Evolutionary conservation across 2,888 invertebrate species (phyloP).

Genomic region (Glyphotaelius pellucidus): DNA sequence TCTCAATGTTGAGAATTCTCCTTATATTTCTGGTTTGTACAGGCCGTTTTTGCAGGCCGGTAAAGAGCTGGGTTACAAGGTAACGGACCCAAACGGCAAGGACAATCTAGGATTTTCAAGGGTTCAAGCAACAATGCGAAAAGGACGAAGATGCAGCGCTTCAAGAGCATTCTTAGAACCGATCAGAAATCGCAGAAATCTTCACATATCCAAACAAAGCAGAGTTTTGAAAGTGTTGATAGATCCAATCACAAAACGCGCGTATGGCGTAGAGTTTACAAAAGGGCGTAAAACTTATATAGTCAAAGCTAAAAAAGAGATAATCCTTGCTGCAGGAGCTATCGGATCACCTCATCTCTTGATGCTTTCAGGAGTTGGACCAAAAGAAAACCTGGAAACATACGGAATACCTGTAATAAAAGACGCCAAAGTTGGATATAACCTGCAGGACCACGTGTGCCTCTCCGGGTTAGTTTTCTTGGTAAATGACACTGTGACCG

Average conservation of each 20-base stretch:
- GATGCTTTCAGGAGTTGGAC: slow-evolving; percentile 91
- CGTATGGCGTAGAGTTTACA: slow-evolving; percentile 83
- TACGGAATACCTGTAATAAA: slow-evolving; percentile 80
- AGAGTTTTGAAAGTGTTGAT: slow-evolving; percentile 84
- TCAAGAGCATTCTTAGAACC: slow-evolving; percentile 88
- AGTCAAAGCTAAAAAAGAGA: slow-evolving; percentile 82
- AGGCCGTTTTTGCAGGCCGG: slow-evolving; percentile 83
- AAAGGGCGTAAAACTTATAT: slow-evolving; percentile 78
- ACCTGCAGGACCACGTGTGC: slow-evolving; percentile 89
- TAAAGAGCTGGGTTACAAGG: slow-evolving; percentile 82
- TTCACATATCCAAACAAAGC: slow-evolving; percentile 84
- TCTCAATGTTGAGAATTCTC: slow-evolving; percentile 82
- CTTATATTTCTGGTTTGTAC: slow-evolving; percentile 80
- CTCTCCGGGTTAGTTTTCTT: slow-evolving; percentile 85
- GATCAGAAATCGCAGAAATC: slow-evolving; percentile 80
- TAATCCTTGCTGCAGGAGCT: slow-evolving; percentile 88
- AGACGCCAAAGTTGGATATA: slow-evolving; percentile 87
- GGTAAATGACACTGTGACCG: slow-evolving; percentile 82
- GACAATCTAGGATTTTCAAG: slow-evolving; percentile 82
- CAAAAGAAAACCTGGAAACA: slow-evolving; percentile 78
- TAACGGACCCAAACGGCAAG: slow-evolving; percentile 85
- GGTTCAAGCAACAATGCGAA: slow-evolving; percentile 83
- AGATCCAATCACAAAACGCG: slow-evolving; percentile 78
- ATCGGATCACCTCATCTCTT: slow-evolving; percentile 91
- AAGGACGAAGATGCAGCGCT: slow-evolving; percentile 87